Evolutionary conservation across 2,113 vertebrate species (phyloP), one percentile per base, ranked within the genome.

Genomic region (Xiphophorus couchianus): DNA sequence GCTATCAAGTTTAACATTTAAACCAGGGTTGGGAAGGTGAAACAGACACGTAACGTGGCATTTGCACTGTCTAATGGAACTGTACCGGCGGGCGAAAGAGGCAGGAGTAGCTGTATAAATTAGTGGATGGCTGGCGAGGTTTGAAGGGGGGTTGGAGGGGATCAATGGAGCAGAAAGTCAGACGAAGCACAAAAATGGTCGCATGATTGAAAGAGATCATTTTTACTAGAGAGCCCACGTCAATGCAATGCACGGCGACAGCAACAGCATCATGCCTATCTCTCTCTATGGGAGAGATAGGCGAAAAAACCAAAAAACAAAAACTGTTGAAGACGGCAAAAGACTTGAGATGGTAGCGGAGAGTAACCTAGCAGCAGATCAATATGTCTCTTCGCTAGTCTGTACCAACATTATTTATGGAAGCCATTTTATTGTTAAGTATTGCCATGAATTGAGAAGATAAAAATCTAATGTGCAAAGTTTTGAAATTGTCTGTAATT

Each of bases 1-100:
- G 88, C 90, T 92, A 89, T 81, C 88, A 84, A 89, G 87, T 90
- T 93, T 95, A 95, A 94, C 94, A 95, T 95, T 95, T 94, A 91
- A 93, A 92, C 90, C 86, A 89, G 91, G 92, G 94, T 91, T 93
- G 91, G 82, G 84, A 77, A 90, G 92, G 90, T 91, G 89, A 92
- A 93, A 92, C 90, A 91, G 91, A 91, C 92, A 92, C 68, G 83
- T 86, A 37, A 78, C 42, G 61, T 94, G 94, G 89, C 94, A 95
- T 95, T 94, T 94, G 90, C 89, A 76, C 84, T 74, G 88, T 90
- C 87, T 88, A 91, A 92, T 93, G 90, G 89, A 74, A 51, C 81
- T 69, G 86, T 89, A 87, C 62, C 77, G 4, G 8, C n/a, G 77
- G 79, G 77, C 70, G 42, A 66, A 65, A 69, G 71, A 69, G 71